phyloP scores from a whole-genome alignment of 1,140 invertebrate genomes.

The Drosophila obscura region DNA sequence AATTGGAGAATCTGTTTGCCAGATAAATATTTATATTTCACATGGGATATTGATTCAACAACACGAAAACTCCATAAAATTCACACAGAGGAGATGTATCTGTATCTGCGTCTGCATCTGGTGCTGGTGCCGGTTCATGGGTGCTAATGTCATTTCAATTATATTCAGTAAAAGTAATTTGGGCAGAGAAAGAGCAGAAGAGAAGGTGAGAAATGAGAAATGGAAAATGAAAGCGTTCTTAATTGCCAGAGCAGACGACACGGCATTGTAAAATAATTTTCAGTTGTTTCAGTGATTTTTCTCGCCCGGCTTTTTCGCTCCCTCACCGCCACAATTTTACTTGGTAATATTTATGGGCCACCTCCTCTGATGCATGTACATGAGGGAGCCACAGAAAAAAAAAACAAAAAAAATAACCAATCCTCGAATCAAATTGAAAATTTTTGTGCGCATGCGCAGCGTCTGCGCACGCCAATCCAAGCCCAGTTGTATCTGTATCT shows the following conservation, averaged over 20 bases:
- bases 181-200: slow-evolving; percentile 28
- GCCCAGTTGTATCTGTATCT: slow-evolving; percentile 35
- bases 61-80: slow-evolving; percentile 31
- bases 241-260: slow-evolving; percentile 64
- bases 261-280: slow-evolving; percentile 52
- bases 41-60: slow-evolving; percentile 10
- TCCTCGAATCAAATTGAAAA: slow-evolving; percentile 60
- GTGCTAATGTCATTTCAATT: slow-evolving; percentile 74
- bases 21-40: slow-evolving; percentile 33
- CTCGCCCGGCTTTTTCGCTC: slow-evolving; percentile 24
- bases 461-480: slow-evolving; percentile 47
- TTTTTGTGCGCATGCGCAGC: slow-evolving; percentile 65
- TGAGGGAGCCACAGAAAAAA: slow-evolving; percentile 46
- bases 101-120: background rate
- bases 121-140: slow-evolving; percentile 14
- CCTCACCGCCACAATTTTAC: slow-evolving; percentile 16
- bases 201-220: slow-evolving; percentile 57
- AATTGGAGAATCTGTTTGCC: slow-evolving; percentile 42
- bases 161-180: slow-evolving; percentile 74
- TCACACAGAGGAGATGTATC: background rate
- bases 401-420: slow-evolving; percentile 38
- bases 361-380: slow-evolving; percentile 16
- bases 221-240: slow-evolving; percentile 80
- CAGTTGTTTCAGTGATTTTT: slow-evolving; percentile 26
- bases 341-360: slow-evolving; percentile 46